phyloP scores from a whole-genome alignment of 2,113 vertebrate species.

The Platysteira castanea region DNA sequence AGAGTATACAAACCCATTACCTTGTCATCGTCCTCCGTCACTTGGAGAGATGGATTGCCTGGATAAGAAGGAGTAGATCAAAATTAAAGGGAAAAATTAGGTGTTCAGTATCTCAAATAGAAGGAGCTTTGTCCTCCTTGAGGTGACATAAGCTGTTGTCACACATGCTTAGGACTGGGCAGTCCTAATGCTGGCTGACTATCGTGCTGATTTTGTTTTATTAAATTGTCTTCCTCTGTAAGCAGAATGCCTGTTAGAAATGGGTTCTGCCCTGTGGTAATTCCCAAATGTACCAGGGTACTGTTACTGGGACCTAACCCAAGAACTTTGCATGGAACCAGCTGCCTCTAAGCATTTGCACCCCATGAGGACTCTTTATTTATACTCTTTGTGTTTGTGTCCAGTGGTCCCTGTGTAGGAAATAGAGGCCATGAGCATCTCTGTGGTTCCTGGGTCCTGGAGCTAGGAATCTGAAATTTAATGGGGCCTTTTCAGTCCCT shows the following conservation, averaged over 20 bases:
- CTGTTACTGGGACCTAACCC: not conserved
- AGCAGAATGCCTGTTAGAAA: not conserved
- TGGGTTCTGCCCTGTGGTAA: not conserved
- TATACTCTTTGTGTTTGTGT: not conserved
- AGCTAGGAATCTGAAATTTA: not conserved
- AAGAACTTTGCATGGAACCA: not conserved
- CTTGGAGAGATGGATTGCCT: not conserved
- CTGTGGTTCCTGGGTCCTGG: not conserved
- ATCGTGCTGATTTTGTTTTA: not conserved
- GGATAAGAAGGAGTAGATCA: not conserved
- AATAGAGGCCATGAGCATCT: not conserved
- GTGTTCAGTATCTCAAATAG: not conserved
- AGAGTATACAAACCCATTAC: not conserved
- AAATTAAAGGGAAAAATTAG: not conserved
- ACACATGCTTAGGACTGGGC: rapidly evolving
- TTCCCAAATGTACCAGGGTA: not conserved
- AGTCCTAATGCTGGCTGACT: not conserved
- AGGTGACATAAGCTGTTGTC: not conserved
- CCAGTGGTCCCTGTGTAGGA: not conserved
- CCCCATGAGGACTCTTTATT: rapidly evolving
- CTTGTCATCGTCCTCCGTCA: not conserved
- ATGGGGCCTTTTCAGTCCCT: not conserved
- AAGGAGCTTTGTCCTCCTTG: not conserved
- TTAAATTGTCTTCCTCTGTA: not conserved
- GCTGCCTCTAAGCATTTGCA: not conserved